Base-by-base conservation (phyloP, 1,140 invertebrate species). In the Drosophila elegans region DNA sequence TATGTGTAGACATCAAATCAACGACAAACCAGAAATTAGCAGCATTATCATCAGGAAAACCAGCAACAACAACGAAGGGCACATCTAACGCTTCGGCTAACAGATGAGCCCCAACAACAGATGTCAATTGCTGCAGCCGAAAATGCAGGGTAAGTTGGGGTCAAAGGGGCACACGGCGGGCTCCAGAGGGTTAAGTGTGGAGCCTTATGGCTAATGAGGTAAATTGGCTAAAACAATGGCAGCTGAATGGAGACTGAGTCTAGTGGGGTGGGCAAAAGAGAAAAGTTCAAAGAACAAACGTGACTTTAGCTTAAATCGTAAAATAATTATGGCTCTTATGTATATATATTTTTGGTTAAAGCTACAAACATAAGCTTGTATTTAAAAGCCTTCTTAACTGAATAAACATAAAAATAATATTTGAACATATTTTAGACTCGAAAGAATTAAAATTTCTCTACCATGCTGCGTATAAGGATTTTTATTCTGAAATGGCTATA, bases 81-180 rank as follows among this genome's bases (percentile, higher is more conserved):
- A 85, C 83, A 85, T 92, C 89, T 83, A 80, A 88, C 89, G 76
- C 82, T 92, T 83, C 90, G 90, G 91, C 91, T 92, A 91, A 91
- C 92, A 91, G 91, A 92, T 92, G 92, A 92, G 90, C 91, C 91
- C 81, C 94, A 89, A 83, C 84, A 88, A 88, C 83, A 94, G 93
- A 94, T 94, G 94, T 94, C 93, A 93, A 94, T 94, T 94, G 93
- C 93, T 94, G 93, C 93, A 91, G 92, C 94, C 93, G 93, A 94
- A 94, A 94, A 94, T 94, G 94, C 94, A 94, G 94, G 94, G 94
- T 94, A 81, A 94, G 93, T 92, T 21, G 32, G 27, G 39, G 21
- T 27, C 5, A 1, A 13, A 21, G 51, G 21, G n/a, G 6, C 10
- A 10, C n/a, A 9, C 12, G 27, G 25, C 4, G 3, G 4, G 0